phyloP scores from a whole-genome alignment of 2,113 vertebrate genomes.

The Poeciliopsis turrubarensis region DNA sequence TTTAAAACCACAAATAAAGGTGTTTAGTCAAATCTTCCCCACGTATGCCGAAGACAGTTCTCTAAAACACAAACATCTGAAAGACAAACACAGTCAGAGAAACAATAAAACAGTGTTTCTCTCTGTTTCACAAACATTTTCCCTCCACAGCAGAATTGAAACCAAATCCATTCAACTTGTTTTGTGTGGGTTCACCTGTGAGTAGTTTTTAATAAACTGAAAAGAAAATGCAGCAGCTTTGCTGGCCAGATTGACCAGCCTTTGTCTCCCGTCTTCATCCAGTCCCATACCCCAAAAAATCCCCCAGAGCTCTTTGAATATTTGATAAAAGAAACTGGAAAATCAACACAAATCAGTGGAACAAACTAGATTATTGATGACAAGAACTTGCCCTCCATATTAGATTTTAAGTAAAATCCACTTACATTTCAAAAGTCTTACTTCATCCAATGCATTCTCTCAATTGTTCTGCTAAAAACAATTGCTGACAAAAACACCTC shows the following conservation, averaged over 20 bases:
- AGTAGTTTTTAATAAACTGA: not conserved
- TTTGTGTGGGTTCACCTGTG: not conserved
- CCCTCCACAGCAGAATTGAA: too few relatives aligned
- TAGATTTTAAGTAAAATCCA: not conserved
- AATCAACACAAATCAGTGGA: not conserved
- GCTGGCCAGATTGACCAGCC: not conserved
- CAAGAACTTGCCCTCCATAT: too few relatives aligned
- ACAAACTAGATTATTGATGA: not conserved
- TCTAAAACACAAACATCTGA: too few relatives aligned
- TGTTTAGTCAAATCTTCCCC: not conserved
- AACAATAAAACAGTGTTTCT: too few relatives aligned
- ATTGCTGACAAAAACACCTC: not conserved
- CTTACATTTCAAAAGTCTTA: not conserved
- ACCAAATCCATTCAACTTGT: not conserved
- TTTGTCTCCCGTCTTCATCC: too few relatives aligned
- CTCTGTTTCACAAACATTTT: not conserved
- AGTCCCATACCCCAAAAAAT: not conserved
- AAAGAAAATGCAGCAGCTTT: not conserved
- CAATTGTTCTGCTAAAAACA: too few relatives aligned
- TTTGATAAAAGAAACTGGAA: not conserved
- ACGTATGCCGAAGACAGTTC: too few relatives aligned
- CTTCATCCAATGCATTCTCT: too few relatives aligned
- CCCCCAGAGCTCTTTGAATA: not conserved
- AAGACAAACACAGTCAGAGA: too few relatives aligned
- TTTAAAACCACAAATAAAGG: not conserved